These are phyloP conservation scores for Montipora capricornis DNA, from an alignment of 64 coral and sea anemone genomes.

Conservation along the genomic window DNA sequence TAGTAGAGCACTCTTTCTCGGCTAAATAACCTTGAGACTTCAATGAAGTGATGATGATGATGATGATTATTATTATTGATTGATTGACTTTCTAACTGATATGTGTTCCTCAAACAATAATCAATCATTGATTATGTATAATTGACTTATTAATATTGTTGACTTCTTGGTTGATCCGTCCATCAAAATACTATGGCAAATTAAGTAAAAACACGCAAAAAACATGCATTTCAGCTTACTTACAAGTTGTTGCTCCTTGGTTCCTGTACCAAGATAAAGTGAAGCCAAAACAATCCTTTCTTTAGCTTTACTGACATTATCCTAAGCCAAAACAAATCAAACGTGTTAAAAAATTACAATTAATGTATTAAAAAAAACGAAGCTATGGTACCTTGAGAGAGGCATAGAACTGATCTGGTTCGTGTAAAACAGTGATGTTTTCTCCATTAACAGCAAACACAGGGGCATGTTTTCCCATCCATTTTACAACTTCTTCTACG, in stretches of 20 bases:
- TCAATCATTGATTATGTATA: no score
- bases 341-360: neutral
- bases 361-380: neutral
- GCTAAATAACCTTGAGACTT: no score
- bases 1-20: no score
- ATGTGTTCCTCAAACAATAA: no score
- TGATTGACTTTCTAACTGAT: neutral
- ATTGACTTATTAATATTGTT: neutral
- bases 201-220: no score
- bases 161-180: neutral
- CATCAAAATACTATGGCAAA: neutral
- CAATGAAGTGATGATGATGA: no score
- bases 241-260: conserved; percentile 87
- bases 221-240: neutral
- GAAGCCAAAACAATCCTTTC: conserved; percentile 87
- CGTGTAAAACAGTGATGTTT: conserved; percentile 75
- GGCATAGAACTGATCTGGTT: conserved; percentile 73
- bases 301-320: conserved; percentile 82
- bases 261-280: conserved; percentile 89
- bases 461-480: conserved; percentile 82
- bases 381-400: conserved; percentile 66
- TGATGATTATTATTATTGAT: neutral
- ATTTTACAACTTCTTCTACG: conserved; percentile 67
- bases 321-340: conserved; percentile 36
- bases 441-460: conserved; percentile 65